phyloP scores from a whole-genome alignment of 2,113 vertebrate genomes.

The Amblyornis subalaris region DNA sequence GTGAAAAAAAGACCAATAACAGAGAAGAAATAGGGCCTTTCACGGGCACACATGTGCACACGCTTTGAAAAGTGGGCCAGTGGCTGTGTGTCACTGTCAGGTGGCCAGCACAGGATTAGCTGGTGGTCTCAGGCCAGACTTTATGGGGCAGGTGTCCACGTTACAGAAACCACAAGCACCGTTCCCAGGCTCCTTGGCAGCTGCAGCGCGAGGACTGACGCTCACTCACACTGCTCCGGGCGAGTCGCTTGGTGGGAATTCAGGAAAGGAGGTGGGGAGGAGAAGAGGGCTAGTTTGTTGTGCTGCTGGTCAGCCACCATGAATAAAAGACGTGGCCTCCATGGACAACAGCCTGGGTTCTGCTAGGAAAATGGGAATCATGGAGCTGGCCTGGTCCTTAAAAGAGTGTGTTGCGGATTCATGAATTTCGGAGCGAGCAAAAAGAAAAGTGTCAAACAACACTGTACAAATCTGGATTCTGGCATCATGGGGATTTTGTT shows the following conservation, averaged over 20 bases:
- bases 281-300: background rate
- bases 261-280: background rate
- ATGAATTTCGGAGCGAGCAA: background rate
- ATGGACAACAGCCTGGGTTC: background rate
- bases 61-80: background rate
- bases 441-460: background rate
- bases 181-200: background rate
- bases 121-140: constrained; percentile 31
- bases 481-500: background rate
- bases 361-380: background rate
- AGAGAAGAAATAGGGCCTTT: background rate
- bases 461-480: background rate
- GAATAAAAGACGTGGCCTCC: background rate
- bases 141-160: background rate
- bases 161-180: background rate
- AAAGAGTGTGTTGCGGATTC: background rate
- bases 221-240: rapidly evolving
- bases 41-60: background rate
- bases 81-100: background rate
- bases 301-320: background rate
- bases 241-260: background rate
- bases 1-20: constrained; percentile 25
- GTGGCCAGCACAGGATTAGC: background rate
- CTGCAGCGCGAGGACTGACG: rapidly evolving
- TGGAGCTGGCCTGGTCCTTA: background rate